Evolutionary conservation across 2,888 invertebrate genomes (phyloP).

Genomic region (Calameuta pallipes): DNA sequence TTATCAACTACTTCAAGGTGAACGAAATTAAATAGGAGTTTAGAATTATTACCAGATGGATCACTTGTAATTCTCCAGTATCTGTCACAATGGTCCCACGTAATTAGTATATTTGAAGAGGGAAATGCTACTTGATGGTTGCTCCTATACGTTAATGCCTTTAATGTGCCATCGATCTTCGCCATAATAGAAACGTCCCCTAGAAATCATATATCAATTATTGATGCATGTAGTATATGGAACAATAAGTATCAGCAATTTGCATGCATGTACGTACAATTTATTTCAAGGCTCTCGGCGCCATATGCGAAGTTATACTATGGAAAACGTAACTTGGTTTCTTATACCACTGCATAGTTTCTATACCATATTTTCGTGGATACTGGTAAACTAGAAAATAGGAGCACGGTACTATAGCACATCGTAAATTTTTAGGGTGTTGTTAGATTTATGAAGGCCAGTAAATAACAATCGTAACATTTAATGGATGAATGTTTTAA

Average conservation of each 20-base stretch:
- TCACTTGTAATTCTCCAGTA: too few species aligned
- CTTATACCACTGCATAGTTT: neutral
- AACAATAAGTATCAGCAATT: neutral
- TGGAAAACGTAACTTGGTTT: neutral
- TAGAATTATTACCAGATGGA: too few species aligned
- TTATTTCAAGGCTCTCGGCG: neutral
- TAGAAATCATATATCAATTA: neutral
- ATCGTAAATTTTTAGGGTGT: neutral
- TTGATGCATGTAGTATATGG: neutral
- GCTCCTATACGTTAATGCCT: neutral
- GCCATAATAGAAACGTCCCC: neutral
- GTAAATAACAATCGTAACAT: neutral
- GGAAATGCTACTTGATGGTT: neutral
- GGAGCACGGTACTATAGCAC: neutral
- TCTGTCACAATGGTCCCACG: neutral
- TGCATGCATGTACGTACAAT: neutral
- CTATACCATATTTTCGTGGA: neutral
- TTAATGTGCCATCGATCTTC: neutral
- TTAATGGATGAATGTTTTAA: neutral
- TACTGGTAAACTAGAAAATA: neutral
- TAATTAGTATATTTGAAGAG: neutral
- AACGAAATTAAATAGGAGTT: too few species aligned
- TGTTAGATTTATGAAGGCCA: neutral
- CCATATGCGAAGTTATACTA: neutral
- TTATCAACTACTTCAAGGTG: neutral